Conservation (phyloP, 1,140 invertebrate species). For the Drosophila lacertosa region DNA sequence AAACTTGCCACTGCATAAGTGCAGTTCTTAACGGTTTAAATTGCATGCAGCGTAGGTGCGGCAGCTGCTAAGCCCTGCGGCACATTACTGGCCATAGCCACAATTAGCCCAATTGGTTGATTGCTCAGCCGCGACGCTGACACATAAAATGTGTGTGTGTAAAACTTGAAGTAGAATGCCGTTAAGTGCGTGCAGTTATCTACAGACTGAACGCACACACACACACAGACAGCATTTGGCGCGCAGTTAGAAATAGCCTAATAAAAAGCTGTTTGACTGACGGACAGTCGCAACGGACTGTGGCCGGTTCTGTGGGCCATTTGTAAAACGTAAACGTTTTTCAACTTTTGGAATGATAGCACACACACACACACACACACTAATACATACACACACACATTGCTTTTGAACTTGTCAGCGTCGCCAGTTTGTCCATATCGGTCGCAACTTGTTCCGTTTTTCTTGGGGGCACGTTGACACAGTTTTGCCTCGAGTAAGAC, state of each 20-base stretch:
- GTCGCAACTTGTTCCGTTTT: slow-evolving; percentile 74
- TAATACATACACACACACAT: slow-evolving; percentile 10
- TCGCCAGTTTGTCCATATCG: slow-evolving; percentile 61
- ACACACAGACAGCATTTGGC: slow-evolving; percentile 42
- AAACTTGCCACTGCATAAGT: slow-evolving; percentile 20
- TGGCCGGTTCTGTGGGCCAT: slow-evolving; percentile 67
- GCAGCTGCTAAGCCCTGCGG: slow-evolving; percentile 24
- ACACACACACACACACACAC: slow-evolving; percentile 11
- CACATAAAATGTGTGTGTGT: slow-evolving; percentile 28
- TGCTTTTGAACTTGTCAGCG: slow-evolving; percentile 77
- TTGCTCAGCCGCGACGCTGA: slow-evolving; percentile 16
- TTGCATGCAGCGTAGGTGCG: slow-evolving; percentile 26
- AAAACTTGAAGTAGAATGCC: slow-evolving; percentile 55
- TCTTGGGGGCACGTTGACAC: slow-evolving; percentile 67
- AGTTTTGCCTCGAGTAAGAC: slow-evolving; percentile 47
- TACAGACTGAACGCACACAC: slow-evolving; percentile 17
- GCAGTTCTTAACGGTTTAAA: background rate
- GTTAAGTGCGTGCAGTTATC: slow-evolving; percentile 75
- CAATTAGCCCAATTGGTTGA: slow-evolving; percentile 41
- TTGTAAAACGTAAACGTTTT: slow-evolving; percentile 47
- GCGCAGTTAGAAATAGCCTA: slow-evolving; percentile 68
- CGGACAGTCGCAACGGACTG: slow-evolving; percentile 31
- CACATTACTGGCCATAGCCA: slow-evolving; percentile 13
- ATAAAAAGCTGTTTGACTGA: slow-evolving; percentile 67
- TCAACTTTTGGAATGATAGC: slow-evolving; percentile 37